phyloP scores from a whole-genome alignment of 2,113 vertebrate genomes.

The Amblyopsis rosae region DNA sequence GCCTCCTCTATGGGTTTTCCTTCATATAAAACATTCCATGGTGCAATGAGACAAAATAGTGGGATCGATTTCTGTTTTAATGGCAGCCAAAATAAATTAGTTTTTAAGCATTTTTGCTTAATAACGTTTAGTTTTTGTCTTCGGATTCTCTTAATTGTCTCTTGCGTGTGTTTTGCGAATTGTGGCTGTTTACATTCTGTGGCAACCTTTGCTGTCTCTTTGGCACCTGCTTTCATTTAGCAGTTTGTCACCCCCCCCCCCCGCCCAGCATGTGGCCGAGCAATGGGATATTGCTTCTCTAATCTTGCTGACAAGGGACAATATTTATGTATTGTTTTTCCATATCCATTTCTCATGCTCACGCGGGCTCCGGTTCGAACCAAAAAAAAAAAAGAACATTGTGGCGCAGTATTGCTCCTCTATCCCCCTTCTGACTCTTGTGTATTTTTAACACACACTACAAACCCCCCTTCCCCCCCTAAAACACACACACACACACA shows the following conservation, averaged over 20 bases:
- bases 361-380: conserved; percentile 30
- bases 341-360: conserved; percentile 68
- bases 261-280: conserved; percentile 43
- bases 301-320: conserved; percentile 75
- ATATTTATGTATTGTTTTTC: conserved; percentile 76
- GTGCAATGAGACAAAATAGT: conserved; percentile 24
- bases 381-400: conserved; percentile 35
- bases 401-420: neutral
- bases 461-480: conserved; percentile 10
- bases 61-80: conserved; percentile 12
- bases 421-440: neutral
- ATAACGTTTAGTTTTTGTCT: conserved; percentile 28
- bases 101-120: too few relatives aligned
- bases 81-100: neutral
- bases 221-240: conserved; percentile 44
- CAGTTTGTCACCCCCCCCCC: conserved; percentile 22
- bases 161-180: too few relatives aligned
- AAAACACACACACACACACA: too few relatives aligned
- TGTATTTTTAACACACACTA: conserved; percentile 38
- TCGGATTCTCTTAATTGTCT: neutral
- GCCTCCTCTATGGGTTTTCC: conserved; percentile 13
- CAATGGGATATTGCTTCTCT: conserved; percentile 77
- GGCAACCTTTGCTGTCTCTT: conserved; percentile 1
- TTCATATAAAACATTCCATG: conserved; percentile 2
- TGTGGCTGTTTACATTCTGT: neutral